Base-by-base conservation (phyloP, 2,113 vertebrate species). In the Albula goreensis region DNA sequence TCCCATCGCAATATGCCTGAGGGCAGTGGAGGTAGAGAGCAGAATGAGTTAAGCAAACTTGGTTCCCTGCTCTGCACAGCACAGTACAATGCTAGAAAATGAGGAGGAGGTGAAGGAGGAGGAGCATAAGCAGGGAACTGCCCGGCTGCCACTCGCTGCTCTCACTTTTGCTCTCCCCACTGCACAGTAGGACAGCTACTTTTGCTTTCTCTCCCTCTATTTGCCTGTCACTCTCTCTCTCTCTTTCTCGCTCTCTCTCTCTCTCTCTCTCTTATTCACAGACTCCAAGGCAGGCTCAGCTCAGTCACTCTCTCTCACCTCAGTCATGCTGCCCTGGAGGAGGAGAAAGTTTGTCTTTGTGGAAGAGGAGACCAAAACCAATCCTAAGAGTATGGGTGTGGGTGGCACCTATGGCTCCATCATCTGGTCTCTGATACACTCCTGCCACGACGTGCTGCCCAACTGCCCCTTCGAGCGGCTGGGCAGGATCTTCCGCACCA, bases 271-370 rank as follows among this genome's bases (percentile, higher is more conserved):
- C 49, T 15, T 79, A 78, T 78, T 50, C 81, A 60, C 80, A 52
- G 49, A 79, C n/a, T 11, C 41, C 70, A 49, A 70, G 11, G n/a
- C 48, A 5, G 19, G 41, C 53, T 56, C 53, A 63, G 56, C 82
- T 86, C 78, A 83, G 78, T 80, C 41, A 52, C 78, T 78, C 80
- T 49, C 88, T 89, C 86, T 89, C 88, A 74, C 4, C 19, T 87
- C 19, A 85, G 87, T 92, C 89, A 99, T 99, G 97, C 94, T 99
- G 92, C 97, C 97, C 90, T 99, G 98, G 98, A 97, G 94, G 89
- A 94, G 97, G 89, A 97, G 95, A 93, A 99, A 98, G 96, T 97
- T 98, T 89, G 97, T 98, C 88, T 93, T 98, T 91, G 97, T 96
- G 91, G 96, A 97, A 86, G 96, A 97, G 0, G 97, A 97, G 82